These are phyloP conservation scores for Chlorodrepanis virens DNA, from an alignment of 2,113 vertebrate species.

Conservation along the genomic window DNA sequence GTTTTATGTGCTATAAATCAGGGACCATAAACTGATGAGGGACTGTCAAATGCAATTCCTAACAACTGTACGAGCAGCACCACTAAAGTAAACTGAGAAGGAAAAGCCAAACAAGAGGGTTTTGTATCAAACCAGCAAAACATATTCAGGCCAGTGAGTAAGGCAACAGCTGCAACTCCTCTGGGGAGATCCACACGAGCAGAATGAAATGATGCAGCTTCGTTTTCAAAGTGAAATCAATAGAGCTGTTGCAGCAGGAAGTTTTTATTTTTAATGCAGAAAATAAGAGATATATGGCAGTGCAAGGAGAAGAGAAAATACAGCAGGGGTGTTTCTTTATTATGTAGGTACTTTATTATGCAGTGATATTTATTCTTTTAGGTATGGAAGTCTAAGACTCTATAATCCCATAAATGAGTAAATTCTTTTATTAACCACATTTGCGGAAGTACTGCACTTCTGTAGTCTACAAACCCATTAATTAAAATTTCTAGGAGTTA, in stretches of 20 bases:
- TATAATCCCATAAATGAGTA: background rate
- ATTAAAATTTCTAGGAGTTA: background rate
- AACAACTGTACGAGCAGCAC: background rate
- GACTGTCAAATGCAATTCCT: conserved; percentile 1
- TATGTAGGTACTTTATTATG: background rate
- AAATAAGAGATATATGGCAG: background rate
- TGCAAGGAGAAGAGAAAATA: background rate
- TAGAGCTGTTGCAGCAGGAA: background rate
- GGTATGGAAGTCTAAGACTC: background rate
- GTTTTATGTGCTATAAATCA: background rate
- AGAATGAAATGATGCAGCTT: conserved; percentile 44
- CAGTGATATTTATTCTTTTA: background rate
- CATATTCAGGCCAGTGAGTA: conserved; percentile 38
- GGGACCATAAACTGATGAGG: background rate
- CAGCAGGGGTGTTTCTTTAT: background rate
- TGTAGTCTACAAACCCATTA: background rate
- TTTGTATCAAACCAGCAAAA: conserved; percentile 50
- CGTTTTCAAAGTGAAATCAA: conserved; percentile 1
- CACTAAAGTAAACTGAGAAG: conserved; percentile 41
- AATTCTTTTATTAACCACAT: background rate
- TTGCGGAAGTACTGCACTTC: background rate
- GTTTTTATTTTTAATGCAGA: background rate
- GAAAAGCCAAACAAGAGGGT: conserved; percentile 50
- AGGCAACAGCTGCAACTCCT: conserved; percentile 53
- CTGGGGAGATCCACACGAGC: background rate